Evolutionary conservation across 2,113 vertebrate genomes (phyloP), one percentile per base, ranked within the genome.

Genomic region (Platycercus adscitus): DNA sequence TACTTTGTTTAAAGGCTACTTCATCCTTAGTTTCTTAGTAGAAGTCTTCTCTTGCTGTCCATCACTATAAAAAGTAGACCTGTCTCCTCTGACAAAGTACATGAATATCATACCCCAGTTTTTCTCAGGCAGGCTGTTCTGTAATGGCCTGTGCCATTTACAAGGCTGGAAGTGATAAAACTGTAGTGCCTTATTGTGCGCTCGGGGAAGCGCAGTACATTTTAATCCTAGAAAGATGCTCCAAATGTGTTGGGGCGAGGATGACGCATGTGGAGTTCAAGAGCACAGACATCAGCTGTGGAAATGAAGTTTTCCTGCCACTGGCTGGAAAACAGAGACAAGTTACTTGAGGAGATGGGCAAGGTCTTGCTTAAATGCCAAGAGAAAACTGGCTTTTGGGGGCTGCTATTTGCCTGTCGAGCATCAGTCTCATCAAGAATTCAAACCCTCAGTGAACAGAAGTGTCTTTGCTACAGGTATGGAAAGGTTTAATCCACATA

Each of bases 301-400:
- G 80, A 93, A 84, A 49, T 52, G 60, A 86, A 94, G 61, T 61
- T 72, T 93, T 95, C 73, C 75, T 96, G 89, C 91, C 55, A 33
- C 3, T 8, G 56, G 4, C 21, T 89, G 81, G 81, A 61, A 79
- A 91, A 95, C 17, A 65, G 77, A 75, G 89, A 81, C 47, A 44
- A 91, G 89, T 95, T 89, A 82, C 65, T 86, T 31, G 37, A 77
- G 72, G 90, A 95, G 76, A 78, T 79, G 88, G 69, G 71, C 81
- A 90, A 78, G 86, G 72, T 78, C 83, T 88, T 83, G 83, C 83
- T 88, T 78, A 81, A 91, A 70, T 77, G 78, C 52, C 47, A 64
- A 61, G 72, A 84, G 63, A 87, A 95, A 96, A 96, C 84, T 92
- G 92, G 70, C 77, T 92, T 95, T 89, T 94, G 43, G n/a, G 39